Evolutionary conservation across 1,140 invertebrate genomes (phyloP).

Genomic region (Zelostemma sp.): DNA sequence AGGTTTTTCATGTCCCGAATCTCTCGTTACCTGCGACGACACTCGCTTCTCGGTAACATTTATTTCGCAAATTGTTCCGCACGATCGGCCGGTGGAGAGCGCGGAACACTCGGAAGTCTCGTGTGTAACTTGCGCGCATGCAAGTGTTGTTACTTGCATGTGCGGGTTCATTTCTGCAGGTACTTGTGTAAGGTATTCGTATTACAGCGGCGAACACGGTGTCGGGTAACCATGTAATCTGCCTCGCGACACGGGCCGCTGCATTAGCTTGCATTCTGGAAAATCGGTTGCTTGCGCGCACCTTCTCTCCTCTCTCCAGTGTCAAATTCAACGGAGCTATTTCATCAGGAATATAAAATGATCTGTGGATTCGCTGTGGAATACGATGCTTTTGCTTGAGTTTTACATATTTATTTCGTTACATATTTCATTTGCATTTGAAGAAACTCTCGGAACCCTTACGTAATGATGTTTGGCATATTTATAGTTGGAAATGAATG

Average conservation of each 20-base stretch:
- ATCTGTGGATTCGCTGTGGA: conserved; percentile 20
- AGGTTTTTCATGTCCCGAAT: conserved; percentile 5
- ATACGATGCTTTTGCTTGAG: conserved; percentile 8
- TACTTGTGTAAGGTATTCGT: conserved; percentile 43
- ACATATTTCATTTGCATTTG: neutral
- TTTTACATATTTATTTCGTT: neutral
- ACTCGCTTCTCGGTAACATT: conserved; percentile 21
- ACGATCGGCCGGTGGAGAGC: conserved; percentile 21
- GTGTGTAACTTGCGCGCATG: conserved; percentile 4
- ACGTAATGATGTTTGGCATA: too few relatives aligned
- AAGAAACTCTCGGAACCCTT: neutral
- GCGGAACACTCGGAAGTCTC: neutral
- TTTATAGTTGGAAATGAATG: too few relatives aligned
- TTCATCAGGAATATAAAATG: conserved; percentile 16
- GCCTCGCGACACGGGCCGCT: conserved; percentile 28
- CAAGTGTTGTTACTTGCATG: conserved; percentile 11
- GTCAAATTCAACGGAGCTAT: conserved; percentile 17
- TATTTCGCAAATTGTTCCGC: conserved; percentile 26
- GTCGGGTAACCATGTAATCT: conserved; percentile 42
- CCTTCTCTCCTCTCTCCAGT: conserved; percentile 16
- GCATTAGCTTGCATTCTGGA: conserved; percentile 51
- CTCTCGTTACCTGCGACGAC: conserved; percentile 21
- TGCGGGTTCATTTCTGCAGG: conserved; percentile 10
- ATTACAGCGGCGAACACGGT: conserved; percentile 45
- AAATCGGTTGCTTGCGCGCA: conserved; percentile 35